Evolutionary conservation across 2,797 vertebrate species (phyloP).

Genomic region (Erethizon dorsatum): DNA sequence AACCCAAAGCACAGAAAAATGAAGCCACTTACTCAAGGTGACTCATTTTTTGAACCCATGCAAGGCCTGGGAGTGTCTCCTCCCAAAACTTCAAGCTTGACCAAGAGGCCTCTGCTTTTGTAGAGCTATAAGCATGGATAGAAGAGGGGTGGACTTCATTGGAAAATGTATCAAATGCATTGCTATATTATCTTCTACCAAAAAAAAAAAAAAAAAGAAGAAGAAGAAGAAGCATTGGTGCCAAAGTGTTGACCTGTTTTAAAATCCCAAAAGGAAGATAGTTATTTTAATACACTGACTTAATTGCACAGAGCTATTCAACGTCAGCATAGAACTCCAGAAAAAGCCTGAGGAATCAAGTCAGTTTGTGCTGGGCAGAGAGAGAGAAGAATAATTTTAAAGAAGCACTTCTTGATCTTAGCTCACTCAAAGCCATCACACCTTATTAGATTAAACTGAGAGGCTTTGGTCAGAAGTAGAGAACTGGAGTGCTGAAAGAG

Average conservation of each 20-base stretch:
- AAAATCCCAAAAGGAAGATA: conserved; percentile 83
- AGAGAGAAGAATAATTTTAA: conserved; percentile 57
- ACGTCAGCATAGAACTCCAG: conserved; percentile 80
- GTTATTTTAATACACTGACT: conserved; percentile 88
- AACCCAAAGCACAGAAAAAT: background rate
- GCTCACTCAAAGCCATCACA: background rate
- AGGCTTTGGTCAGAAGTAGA: background rate
- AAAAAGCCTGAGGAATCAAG: conserved; percentile 63
- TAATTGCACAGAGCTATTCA: conserved; percentile 84
- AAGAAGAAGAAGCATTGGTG: conserved; percentile 78
- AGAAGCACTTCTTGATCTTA: conserved; percentile 63
- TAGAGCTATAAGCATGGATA: background rate
- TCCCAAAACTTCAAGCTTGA: fast-evolving
- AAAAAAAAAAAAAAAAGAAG: too few relatives aligned
- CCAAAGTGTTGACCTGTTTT: conserved; percentile 79
- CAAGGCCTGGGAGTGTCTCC: fast-evolving
- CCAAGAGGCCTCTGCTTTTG: background rate
- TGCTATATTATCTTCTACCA: conserved; percentile 74
- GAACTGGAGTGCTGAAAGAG: too few relatives aligned
- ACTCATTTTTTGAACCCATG: background rate
- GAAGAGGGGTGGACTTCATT: background rate
- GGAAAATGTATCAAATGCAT: conserved; percentile 8
- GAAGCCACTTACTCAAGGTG: background rate
- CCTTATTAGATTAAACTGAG: conserved; percentile 15
- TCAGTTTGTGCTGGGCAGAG: conserved; percentile 1